phyloP scores from a whole-genome alignment of 1,140 invertebrate species.

The Aleiodes sp. region DNA sequence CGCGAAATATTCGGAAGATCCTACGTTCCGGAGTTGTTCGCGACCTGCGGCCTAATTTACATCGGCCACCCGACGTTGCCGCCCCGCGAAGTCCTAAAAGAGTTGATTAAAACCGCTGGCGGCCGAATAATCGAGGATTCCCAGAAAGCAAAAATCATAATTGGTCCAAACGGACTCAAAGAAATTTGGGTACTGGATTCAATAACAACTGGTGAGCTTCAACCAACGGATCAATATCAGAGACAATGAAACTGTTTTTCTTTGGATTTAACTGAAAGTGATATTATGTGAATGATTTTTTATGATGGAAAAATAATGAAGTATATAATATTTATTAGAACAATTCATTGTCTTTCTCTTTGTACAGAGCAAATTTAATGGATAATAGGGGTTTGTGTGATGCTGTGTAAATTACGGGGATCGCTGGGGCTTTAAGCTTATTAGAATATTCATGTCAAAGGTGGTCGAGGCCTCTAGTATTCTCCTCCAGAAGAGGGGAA shows the following conservation, averaged over 20 bases:
- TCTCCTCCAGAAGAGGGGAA: conserved; percentile 36
- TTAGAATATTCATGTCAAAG: conserved; percentile 47
- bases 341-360: background rate
- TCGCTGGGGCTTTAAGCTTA: conserved; percentile 29
- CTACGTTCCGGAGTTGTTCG: conserved; percentile 59
- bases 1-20: conserved; percentile 56
- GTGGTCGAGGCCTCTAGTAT: conserved; percentile 30
- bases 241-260: too few relatives aligned
- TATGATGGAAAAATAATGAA: too few relatives aligned
- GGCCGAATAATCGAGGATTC: conserved; percentile 53
- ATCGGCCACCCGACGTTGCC: conserved; percentile 51
- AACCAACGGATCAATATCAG: conserved; percentile 47
- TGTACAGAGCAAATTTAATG: background rate
- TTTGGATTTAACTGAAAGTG: too few relatives aligned
- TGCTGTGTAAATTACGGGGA: conserved; percentile 28
- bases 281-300: too few relatives aligned
- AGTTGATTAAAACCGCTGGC: conserved; percentile 59
- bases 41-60: conserved; percentile 55
- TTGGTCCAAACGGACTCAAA: conserved; percentile 51
- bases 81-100: conserved; percentile 50
- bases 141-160: conserved; percentile 49
- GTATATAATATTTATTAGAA: too few relatives aligned
- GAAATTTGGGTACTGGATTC: conserved; percentile 62
- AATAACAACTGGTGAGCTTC: conserved; percentile 57
- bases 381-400: conserved; percentile 18